Percentiles rank a stretch among this genome's conserved stretches.
Conservation (phyloP, 2,888 invertebrate genomes). For the Ecdyonurus torrentis region DNA sequence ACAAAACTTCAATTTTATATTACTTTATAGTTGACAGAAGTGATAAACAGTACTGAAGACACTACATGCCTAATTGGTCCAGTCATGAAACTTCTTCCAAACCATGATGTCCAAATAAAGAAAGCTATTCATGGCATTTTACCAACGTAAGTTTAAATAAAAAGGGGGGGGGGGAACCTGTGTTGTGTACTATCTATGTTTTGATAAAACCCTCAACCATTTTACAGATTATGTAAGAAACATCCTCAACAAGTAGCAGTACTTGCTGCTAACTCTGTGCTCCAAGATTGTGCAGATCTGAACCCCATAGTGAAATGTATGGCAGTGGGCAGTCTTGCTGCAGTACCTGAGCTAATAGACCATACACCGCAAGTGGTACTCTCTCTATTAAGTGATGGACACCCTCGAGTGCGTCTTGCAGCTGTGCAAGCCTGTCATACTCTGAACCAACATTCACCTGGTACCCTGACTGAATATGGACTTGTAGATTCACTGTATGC, state of each 20-base stretch:
- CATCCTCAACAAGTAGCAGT: conserved; percentile 13
- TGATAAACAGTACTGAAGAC: conserved; percentile 8
- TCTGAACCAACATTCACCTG: not conserved
- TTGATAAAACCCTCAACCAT: not conserved
- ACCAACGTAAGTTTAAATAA: conserved; percentile 14
- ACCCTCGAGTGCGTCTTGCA: conserved; percentile 12
- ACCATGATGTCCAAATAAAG: conserved; percentile 12
- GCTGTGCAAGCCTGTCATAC: conserved; percentile 10
- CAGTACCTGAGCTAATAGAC: conserved; percentile 10
- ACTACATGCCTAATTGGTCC: conserved; percentile 14
- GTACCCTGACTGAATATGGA: not conserved
- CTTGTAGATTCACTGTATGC: not conserved
- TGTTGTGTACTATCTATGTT: too few relatives aligned
- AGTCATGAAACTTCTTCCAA: conserved; percentile 13
- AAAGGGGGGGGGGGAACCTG: too few relatives aligned
- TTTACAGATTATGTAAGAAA: conserved; percentile 1
- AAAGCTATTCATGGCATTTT: conserved; percentile 12
- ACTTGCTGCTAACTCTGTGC: conserved; percentile 13
- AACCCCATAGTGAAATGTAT: conserved; percentile 14
- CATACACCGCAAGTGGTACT: conserved; percentile 10
- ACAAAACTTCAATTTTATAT: too few relatives aligned
- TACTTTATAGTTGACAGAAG: not conserved
- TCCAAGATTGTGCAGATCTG: conserved; percentile 13
- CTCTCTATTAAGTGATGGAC: conserved; percentile 10
- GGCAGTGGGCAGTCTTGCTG: conserved; percentile 10